Percentiles rank a stretch among this genome's conserved stretches.
These are phyloP conservation scores for Ochropleura plecta DNA, from an alignment of 2,888 invertebrate species.

Conservation along the genomic window DNA sequence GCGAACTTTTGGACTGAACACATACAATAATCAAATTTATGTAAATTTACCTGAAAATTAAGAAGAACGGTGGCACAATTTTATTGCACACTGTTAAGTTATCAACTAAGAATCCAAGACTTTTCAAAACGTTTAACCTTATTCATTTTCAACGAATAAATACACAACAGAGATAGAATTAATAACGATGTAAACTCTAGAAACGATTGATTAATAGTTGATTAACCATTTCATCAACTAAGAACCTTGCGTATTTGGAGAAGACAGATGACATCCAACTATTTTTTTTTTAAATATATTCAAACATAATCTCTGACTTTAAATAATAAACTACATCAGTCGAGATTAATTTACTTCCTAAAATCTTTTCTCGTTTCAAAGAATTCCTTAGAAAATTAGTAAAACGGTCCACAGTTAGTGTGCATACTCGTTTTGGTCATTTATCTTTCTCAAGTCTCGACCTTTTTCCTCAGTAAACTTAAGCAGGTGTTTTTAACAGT, in stretches of 20 bases:
- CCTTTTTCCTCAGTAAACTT: conserved; percentile 30
- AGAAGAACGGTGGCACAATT: neutral
- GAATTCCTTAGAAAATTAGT: conserved; percentile 42
- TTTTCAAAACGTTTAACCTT: neutral
- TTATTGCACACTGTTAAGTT: neutral
- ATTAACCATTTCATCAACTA: neutral
- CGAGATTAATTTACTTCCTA: conserved; percentile 58
- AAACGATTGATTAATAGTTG: neutral
- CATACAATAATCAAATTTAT: neutral
- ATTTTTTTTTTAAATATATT: conserved; percentile 41
- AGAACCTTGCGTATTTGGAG: neutral
- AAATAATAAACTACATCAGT: conserved; percentile 54
- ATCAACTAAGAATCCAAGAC: neutral
- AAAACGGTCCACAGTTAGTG: conserved; percentile 14
- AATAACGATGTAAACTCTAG: neutral
- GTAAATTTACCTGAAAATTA: neutral
- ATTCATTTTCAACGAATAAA: neutral
- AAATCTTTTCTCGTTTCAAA: conserved; percentile 44
- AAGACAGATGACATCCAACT: conserved; percentile 18
- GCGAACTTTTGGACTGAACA: neutral
- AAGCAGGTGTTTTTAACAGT: conserved; percentile 40
- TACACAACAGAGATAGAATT: neutral
- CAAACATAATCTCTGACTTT: conserved; percentile 45
- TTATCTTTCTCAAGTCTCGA: conserved; percentile 45
- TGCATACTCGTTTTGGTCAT: conserved; percentile 31